Evolutionary conservation across 2,797 vertebrate species (phyloP), one percentile per base, ranked within the genome.

Genomic region (Phoxinus dragarum): DNA sequence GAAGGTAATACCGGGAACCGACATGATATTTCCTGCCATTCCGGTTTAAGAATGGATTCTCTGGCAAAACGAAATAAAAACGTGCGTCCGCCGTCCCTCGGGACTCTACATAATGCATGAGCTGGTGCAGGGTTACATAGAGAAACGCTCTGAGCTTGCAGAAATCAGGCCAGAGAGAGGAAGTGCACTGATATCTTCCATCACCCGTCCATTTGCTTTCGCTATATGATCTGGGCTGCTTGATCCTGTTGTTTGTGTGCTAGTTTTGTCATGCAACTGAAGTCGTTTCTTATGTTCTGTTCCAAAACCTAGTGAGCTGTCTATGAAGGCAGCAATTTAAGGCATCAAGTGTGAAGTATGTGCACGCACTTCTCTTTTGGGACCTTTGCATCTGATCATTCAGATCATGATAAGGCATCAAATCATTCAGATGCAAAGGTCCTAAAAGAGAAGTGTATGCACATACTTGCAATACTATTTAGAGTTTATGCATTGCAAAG

Each of bases 71-170:
- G 72, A 81, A 80, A 69, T 12, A 21, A 79, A 84, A 83, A 56
- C 21, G 68, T 40, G n/a, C n/a, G 36, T 82, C 68, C 38, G 52
- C 72, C 61, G 14, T 56, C 64, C 44, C 44, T 16, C 17, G 23
- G 74, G 81, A 49, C 86, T 44, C 56, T 86, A 31, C 40, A 84
- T 87, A 85, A 85, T 84, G 77, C 67, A 84, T 81, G 79, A 1
- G 42, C 19, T 2, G 83, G 87, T 80, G 84, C 84, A 47, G 73
- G 47, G 81, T 88, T 84, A 69, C 86, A 81, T 64, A 44, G 27
- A 44, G 74, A 54, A 56, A 52, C 36, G 8, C 61, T 61, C 23
- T 66, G 79, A 49, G 76, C 84, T 80, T 77, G 82, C 82, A 86
- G 36, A 79, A 34, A 56, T 59, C 76, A 78, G 66, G 80, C 17